phyloP scores from a whole-genome alignment of 2,888 invertebrate species.

The Agelastica alni region DNA sequence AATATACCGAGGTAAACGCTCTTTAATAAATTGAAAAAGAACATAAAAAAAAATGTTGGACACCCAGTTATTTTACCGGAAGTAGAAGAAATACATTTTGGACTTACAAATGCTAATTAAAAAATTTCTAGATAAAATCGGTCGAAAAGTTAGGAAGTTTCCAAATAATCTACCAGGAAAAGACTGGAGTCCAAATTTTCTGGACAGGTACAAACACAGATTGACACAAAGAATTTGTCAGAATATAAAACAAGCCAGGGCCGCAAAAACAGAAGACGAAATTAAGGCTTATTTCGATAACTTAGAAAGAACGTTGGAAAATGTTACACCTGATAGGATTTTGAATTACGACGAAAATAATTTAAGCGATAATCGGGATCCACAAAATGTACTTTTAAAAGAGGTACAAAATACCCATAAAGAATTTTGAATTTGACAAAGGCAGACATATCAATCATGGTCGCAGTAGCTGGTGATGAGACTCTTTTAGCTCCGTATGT shows the following conservation, averaged over 20 bases:
- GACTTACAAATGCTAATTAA: too few relatives aligned
- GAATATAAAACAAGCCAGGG: conserved; percentile 31
- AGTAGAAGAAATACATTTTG: conserved; percentile 20
- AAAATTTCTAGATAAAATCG: too few relatives aligned
- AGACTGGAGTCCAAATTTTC: conserved; percentile 12
- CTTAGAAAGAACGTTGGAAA: conserved; percentile 15
- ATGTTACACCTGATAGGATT: conserved; percentile 34
- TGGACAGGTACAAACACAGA: too few relatives aligned
- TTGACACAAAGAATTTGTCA: conserved; percentile 21
- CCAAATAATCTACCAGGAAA: conserved; percentile 22
- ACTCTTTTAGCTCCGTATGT: conserved; percentile 41
- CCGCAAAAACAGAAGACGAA: conserved; percentile 22
- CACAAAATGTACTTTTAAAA: conserved; percentile 31
- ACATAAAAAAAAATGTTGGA: conserved; percentile 13
- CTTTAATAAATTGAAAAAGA: conserved; percentile 10
- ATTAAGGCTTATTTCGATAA: conserved; percentile 28
- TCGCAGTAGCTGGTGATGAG: conserved; percentile 41
- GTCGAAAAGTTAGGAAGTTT: conserved; percentile 8
- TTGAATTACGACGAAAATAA: conserved; percentile 40
- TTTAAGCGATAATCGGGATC: conserved; percentile 44
- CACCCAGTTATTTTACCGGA: conserved; percentile 10
- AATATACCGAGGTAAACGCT: not conserved
- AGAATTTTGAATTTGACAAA: conserved; percentile 42
- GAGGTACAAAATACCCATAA: conserved; percentile 43
- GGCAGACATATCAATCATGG: conserved; percentile 41